Percentiles rank a stretch among this genome's conserved stretches.
Conservation (phyloP, 2,113 vertebrate genomes). For the Dendropsophus ebraccatus region DNA sequence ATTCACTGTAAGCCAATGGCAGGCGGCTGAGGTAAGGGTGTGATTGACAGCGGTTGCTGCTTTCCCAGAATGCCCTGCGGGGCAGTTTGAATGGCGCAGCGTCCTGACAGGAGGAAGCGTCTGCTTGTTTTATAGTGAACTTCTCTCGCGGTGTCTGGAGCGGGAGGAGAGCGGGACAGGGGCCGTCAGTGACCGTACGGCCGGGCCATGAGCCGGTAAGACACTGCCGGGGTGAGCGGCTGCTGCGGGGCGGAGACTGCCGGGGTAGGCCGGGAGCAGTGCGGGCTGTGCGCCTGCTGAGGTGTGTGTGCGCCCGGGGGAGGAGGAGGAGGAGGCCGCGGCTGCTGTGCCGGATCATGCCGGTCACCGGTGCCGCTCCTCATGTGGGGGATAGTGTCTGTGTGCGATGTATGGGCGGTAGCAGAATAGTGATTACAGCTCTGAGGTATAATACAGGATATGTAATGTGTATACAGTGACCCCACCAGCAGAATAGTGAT, state of each 20-base stretch:
- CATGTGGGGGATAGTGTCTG: too few species aligned
- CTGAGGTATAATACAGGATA: too few species aligned
- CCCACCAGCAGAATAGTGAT: too few species aligned
- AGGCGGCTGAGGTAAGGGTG: background rate
- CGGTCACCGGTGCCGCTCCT: too few species aligned
- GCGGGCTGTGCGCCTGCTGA: background rate
- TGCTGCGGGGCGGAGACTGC: background rate
- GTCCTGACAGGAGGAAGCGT: conserved; percentile 2
- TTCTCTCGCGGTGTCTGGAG: background rate
- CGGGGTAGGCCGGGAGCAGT: background rate
- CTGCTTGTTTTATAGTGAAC: background rate
- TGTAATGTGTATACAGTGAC: too few species aligned
- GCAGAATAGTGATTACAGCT: too few species aligned
- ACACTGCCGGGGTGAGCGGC: too few species aligned
- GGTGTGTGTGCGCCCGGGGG: too few species aligned
- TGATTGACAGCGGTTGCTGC: conserved; percentile 13
- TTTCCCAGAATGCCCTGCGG: conserved; percentile 23
- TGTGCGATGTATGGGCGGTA: too few species aligned
- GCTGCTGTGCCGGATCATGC: too few species aligned
- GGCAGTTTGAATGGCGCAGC: conserved; percentile 47
- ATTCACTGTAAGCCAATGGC: background rate
- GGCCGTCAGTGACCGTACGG: background rate
- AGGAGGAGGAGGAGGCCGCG: background rate
- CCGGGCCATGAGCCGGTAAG: conserved; percentile 45
- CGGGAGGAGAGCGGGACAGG: background rate